Base-by-base conservation (phyloP, 2,797 vertebrate species). In the Catharus ustulatus region DNA sequence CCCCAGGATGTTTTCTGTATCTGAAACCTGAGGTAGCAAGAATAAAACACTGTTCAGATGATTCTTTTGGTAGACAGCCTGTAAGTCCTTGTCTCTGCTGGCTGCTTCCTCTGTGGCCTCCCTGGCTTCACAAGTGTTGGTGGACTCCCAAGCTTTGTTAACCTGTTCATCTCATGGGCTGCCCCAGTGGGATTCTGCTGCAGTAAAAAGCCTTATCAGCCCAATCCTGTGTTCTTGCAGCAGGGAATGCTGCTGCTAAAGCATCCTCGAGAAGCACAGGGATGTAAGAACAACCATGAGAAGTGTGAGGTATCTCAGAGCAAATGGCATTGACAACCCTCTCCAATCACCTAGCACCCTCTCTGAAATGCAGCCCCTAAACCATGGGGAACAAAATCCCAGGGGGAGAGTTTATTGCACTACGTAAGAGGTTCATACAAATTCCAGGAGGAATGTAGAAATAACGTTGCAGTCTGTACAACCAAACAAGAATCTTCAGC, bases 1-100 rank as follows among this genome's bases (percentile, higher is more conserved):
- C 16, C 99, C 99, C 43, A 99, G 85, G 52, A 99, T 89, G 36
- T 98, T 98, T 24, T 98, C 98, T 61, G 96, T 96, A 80, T 99
- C 99, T 3, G 98, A 98, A 49, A 99, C 98, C 99, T 99, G 95
- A 83, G 46, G 38, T 15, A 61, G 52, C 26, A 74, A 94, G 73
- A 93, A 88, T 82, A 8, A 62, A 63, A 83, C 13, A 36, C 76
- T n/a, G 80, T 57, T 75, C 10, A 69, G 43, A 76, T 15, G 4
- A 7, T 42, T 63, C 15, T 64, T 54, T 27, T 29, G 55, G 34
- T 5, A 38, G 58, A 40, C 38, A 46, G 40, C 18, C 8, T 10
- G 3, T 0, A 5, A 78, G n/a, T 29, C 45, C 34, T 67, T 45
- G 20, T 67, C 52, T 67, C 63, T 69, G n/a, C n/a, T 9, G 12